A percentile compares a stretch with the other conserved stretches of the same genome.
phyloP scores from a whole-genome alignment of 64 coral and sea anemone genomes.

The Cladopsammia gracilis region DNA sequence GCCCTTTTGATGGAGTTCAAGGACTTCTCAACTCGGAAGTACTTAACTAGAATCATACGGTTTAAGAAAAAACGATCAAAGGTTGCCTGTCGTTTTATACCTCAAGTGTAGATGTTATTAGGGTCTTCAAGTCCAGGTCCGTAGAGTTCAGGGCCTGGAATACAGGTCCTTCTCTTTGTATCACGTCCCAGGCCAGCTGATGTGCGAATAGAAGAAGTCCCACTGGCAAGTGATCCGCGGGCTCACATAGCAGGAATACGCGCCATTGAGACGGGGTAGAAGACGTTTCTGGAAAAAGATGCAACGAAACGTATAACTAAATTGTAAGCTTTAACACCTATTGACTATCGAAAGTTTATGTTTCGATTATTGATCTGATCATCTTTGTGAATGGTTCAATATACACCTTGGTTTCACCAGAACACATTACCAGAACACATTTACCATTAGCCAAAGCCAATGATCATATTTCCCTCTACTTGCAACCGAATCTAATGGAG shows the following conservation, averaged over 20 bases:
- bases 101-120: slow-evolving; percentile 73
- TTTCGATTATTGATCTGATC: too few species aligned
- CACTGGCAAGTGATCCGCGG: slow-evolving; percentile 78
- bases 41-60: too few species aligned
- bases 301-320: background rate
- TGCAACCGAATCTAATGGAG: too few species aligned
- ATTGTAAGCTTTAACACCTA: background rate
- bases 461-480: too few species aligned
- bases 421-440: too few species aligned
- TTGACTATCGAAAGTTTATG: too few species aligned
- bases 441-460: too few species aligned
- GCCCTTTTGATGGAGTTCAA: too few species aligned
- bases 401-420: too few species aligned
- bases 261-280: slow-evolving; percentile 89
- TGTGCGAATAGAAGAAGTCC: slow-evolving; percentile 90
- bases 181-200: slow-evolving; percentile 92
- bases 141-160: slow-evolving; percentile 50
- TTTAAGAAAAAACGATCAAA: too few species aligned
- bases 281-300: slow-evolving; percentile 63
- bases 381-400: too few species aligned
- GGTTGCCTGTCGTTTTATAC: slow-evolving; percentile 29
- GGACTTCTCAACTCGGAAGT: too few species aligned
- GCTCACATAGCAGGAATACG: slow-evolving; percentile 85
- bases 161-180: slow-evolving; percentile 53
- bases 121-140: slow-evolving; percentile 55